Evolutionary conservation across 2,888 invertebrate genomes (phyloP).

Genomic region (Diaphora mendica): DNA sequence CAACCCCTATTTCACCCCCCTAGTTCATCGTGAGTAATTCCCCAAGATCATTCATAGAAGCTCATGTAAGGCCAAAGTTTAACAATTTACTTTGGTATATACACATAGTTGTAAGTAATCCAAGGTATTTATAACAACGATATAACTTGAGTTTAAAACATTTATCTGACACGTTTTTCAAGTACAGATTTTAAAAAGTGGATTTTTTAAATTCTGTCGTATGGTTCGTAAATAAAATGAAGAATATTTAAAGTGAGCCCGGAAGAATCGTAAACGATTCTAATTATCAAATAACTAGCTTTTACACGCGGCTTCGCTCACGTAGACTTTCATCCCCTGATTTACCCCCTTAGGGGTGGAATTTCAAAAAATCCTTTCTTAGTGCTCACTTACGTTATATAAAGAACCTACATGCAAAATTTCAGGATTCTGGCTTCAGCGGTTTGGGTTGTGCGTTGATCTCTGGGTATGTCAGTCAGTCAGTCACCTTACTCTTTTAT

Average conservation of each 20-base stretch:
- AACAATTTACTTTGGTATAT: background rate
- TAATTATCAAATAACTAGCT: no score
- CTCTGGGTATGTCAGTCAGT: no score
- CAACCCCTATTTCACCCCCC: no score
- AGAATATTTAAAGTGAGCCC: background rate
- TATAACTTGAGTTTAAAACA: background rate
- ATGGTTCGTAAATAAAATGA: background rate
- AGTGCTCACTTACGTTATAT: no score
- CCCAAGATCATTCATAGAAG: constrained; percentile 4
- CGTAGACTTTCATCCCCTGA: no score
- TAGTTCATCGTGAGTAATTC: constrained; percentile 5
- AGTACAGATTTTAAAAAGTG: background rate
- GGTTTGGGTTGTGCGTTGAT: no score
- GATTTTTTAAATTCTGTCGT: background rate
- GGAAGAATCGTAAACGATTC: background rate
- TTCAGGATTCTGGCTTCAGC: no score
- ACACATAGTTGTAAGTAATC: background rate
- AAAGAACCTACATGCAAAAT: no score
- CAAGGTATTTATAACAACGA: background rate
- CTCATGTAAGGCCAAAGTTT: background rate
- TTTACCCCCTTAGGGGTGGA: no score
- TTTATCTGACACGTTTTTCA: background rate
- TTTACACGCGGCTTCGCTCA: no score
- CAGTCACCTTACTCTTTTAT: no score
- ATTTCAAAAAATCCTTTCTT: no score